Percentiles rank a stretch among this genome's conserved stretches.
These are phyloP conservation scores for Sylvietta virens DNA, from an alignment of 2,113 vertebrate genomes.

Conservation along the genomic window DNA sequence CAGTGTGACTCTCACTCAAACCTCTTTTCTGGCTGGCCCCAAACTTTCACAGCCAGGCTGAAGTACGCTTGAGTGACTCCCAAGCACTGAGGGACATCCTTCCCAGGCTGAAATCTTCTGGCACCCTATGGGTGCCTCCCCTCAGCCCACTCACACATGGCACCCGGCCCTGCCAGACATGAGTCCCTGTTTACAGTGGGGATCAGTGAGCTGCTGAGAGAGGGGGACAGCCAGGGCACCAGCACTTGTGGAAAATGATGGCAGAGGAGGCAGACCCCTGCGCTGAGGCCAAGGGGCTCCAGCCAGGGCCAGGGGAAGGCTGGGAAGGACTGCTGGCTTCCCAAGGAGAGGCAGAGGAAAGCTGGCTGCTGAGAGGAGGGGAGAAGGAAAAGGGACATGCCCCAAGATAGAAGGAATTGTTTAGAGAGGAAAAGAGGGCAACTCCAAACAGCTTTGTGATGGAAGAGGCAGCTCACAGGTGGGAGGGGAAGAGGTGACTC, in stretches of 20 bases:
- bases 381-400: background rate
- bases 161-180: fast-evolving
- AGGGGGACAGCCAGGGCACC: background rate
- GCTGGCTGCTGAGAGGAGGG: background rate
- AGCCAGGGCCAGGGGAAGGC: background rate
- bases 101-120: background rate
- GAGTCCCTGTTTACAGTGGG: background rate
- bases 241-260: background rate
- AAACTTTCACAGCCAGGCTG: background rate
- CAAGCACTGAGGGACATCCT: background rate
- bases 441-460: background rate
- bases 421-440: background rate
- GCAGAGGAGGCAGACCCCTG: background rate
- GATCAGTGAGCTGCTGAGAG: background rate
- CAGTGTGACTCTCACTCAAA: background rate
- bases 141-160: background rate
- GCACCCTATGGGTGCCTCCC: background rate
- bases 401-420: background rate
- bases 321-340: background rate
- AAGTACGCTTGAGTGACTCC: background rate
- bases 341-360: background rate
- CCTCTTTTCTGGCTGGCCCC: background rate
- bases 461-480: background rate
- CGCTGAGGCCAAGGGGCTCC: background rate
- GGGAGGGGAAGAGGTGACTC: background rate